phyloP scores from a whole-genome alignment of 2,888 invertebrate species.

The Thymelicus acteon region DNA sequence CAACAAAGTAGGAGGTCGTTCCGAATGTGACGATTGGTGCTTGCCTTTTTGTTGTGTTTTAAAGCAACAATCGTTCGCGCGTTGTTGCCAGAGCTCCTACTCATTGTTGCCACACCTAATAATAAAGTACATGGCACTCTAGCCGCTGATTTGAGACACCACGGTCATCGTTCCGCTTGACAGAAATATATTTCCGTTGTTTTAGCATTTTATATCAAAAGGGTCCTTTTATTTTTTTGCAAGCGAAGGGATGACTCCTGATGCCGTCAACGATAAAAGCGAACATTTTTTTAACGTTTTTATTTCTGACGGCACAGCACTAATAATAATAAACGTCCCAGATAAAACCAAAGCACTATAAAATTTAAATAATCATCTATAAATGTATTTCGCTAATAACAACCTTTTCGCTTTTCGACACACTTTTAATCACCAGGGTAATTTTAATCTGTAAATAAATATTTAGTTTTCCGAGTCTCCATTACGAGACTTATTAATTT shows the following conservation, averaged over 20 bases:
- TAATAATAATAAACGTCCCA: constrained; percentile 64
- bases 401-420: constrained; percentile 41
- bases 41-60: constrained; percentile 48
- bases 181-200: constrained; percentile 50
- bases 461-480: background rate
- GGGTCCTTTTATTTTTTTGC: constrained; percentile 50
- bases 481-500: background rate
- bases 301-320: constrained; percentile 61
- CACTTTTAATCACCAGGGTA: constrained; percentile 16
- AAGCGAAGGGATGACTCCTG: constrained; percentile 73
- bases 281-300: constrained; percentile 49
- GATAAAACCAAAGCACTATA: constrained; percentile 79
- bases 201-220: constrained; percentile 34
- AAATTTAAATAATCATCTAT: constrained; percentile 42
- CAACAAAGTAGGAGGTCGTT: constrained; percentile 78
- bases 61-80: constrained; percentile 74
- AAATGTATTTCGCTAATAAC: constrained; percentile 36
- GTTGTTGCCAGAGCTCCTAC: constrained; percentile 67
- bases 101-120: constrained; percentile 73
- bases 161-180: constrained; percentile 77
- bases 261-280: constrained; percentile 63
- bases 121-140: constrained; percentile 78
- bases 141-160: constrained; percentile 83
- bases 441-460: constrained; percentile 19
- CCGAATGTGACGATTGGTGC: constrained; percentile 76